These are phyloP conservation scores for Drosophila orena DNA, from an alignment of 1,140 invertebrate genomes.

Conservation along the genomic window DNA sequence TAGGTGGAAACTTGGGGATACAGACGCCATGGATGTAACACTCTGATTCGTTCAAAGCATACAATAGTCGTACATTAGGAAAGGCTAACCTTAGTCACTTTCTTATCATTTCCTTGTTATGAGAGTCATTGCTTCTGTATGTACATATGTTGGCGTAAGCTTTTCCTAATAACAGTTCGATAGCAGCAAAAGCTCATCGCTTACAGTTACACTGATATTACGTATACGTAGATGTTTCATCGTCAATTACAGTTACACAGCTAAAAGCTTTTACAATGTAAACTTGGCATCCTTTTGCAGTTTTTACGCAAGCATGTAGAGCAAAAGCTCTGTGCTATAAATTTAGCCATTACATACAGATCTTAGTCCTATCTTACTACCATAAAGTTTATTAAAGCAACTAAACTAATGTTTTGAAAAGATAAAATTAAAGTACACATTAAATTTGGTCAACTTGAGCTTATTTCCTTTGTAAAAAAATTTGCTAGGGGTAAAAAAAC, in stretches of 20 bases:
- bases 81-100: constrained; percentile 1
- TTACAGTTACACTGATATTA: background rate
- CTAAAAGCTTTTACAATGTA: constrained; percentile 11
- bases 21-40: background rate
- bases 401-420: too few species aligned
- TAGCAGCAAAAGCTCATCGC: constrained; percentile 15
- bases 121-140: background rate
- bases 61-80: constrained; percentile 8
- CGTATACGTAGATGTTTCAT: constrained; percentile 10
- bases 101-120: constrained; percentile 16
- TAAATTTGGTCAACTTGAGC: too few species aligned
- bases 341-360: background rate
- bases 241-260: constrained; percentile 13
- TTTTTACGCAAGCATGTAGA: background rate
- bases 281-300: constrained; percentile 1
- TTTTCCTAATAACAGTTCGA: constrained; percentile 7
- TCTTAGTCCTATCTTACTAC: too few species aligned
- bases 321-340: constrained; percentile 32
- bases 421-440: too few species aligned
- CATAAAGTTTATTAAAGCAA: too few species aligned
- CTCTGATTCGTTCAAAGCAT: background rate
- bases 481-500: too few species aligned
- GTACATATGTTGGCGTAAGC: constrained; percentile 8
- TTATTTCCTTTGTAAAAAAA: too few species aligned
- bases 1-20: background rate